Evolutionary conservation across 2,888 invertebrate species (phyloP).

Genomic region (Elegia similella): DNA sequence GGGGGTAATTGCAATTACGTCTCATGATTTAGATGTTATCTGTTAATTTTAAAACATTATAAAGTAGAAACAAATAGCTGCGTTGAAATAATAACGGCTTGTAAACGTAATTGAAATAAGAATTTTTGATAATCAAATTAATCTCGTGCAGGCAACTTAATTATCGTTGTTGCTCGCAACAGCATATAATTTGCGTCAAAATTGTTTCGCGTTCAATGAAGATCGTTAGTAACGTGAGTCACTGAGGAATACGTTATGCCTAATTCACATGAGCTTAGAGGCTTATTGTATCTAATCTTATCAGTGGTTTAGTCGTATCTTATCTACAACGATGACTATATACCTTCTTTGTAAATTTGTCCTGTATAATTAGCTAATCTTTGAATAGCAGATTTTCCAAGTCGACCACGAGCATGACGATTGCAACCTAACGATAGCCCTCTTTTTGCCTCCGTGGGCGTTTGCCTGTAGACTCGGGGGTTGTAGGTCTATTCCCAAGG

Average conservation of each 20-base stretch:
- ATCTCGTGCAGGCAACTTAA: conserved; percentile 70
- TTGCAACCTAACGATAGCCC: too few species aligned
- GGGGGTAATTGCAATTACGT: conserved; percentile 4
- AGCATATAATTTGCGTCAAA: conserved; percentile 78
- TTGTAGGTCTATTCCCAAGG: too few species aligned
- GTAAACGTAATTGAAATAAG: conserved; percentile 73
- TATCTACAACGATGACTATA: too few species aligned
- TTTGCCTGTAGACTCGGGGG: too few species aligned
- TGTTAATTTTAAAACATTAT: conserved; percentile 30
- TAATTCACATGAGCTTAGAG: conserved; percentile 6
- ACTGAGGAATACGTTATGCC: conserved; percentile 29
- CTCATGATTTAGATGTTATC: conserved; percentile 18
- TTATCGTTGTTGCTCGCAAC: conserved; percentile 66
- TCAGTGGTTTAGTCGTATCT: too few species aligned
- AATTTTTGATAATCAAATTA: conserved; percentile 72
- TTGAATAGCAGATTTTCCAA: not conserved
- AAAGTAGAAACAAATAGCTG: conserved; percentile 54
- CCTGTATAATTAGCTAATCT: not conserved
- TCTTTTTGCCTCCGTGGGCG: too few species aligned
- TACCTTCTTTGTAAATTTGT: too few species aligned
- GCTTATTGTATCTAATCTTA: not conserved
- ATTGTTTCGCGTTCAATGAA: conserved; percentile 71
- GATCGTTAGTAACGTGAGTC: conserved; percentile 64
- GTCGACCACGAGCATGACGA: too few species aligned
- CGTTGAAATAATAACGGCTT: conserved; percentile 59